Conservation (phyloP, 1,140 invertebrate genomes). For the Drosophila grimshawi region DNA sequence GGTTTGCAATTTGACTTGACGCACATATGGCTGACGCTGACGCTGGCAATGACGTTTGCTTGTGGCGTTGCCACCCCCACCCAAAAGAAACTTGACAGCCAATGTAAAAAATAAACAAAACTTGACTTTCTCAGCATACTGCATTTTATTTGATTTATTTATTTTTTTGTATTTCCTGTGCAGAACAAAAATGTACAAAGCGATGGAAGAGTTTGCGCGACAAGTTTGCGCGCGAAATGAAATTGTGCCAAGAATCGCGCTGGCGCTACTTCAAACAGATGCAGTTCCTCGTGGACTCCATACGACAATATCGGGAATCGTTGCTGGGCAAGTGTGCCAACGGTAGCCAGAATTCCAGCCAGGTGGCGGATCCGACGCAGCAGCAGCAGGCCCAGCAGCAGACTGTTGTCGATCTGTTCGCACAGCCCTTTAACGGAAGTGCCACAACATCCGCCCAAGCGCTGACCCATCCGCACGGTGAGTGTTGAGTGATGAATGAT, state of each 20-base stretch:
- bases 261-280: constrained; percentile 84
- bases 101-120: constrained; percentile 1
- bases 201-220: constrained; percentile 82
- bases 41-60: constrained; percentile 4
- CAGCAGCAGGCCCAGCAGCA: constrained; percentile 78
- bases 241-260: constrained; percentile 79
- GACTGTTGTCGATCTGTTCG: constrained; percentile 78
- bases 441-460: constrained; percentile 77
- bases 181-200: constrained; percentile 84
- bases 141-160: background rate
- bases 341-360: constrained; percentile 66
- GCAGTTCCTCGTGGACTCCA: constrained; percentile 80
- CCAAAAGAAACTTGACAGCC: background rate
- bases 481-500: constrained; percentile 1
- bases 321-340: constrained; percentile 77
- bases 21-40: constrained; percentile 14
- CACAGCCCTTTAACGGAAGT: constrained; percentile 77
- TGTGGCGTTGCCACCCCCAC: constrained; percentile 45
- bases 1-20: constrained; percentile 70
- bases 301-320: constrained; percentile 78
- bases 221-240: constrained; percentile 82
- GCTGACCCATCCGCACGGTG: constrained; percentile 79
- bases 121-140: background rate
- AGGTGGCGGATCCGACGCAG: constrained; percentile 76
- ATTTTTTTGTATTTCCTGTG: constrained; percentile 8